Conservation (phyloP, 2,797 vertebrate genomes). For the Parambassis ranga region DNA sequence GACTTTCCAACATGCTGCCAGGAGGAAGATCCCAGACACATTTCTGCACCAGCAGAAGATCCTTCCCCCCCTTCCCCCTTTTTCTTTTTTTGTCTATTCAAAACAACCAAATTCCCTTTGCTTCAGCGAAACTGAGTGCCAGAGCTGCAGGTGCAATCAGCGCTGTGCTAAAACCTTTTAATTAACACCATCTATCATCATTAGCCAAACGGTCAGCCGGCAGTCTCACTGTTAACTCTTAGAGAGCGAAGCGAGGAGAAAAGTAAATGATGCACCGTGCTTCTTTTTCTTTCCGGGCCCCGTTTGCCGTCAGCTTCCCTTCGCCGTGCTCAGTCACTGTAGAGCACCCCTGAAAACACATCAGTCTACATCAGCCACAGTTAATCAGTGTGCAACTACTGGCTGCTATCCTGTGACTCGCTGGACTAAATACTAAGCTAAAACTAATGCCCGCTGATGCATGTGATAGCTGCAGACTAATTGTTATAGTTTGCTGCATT, state of each 20-base stretch:
- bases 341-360: constrained; percentile 60
- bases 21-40: constrained; percentile 8
- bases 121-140: constrained; percentile 46
- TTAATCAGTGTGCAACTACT: constrained; percentile 56
- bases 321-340: constrained; percentile 54
- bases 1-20: constrained; percentile 39
- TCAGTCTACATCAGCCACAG: constrained; percentile 68
- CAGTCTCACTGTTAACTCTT: constrained; percentile 77
- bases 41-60: constrained; percentile 32
- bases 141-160: constrained; percentile 79
- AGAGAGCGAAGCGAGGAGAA: constrained; percentile 57
- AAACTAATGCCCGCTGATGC: constrained; percentile 63
- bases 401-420: constrained; percentile 35
- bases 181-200: constrained; percentile 86
- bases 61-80: not conserved
- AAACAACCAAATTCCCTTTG: constrained; percentile 17
- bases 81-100: not conserved
- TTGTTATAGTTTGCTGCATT: constrained; percentile 49
- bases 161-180: constrained; percentile 79
- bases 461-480: constrained; percentile 59
- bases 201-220: constrained; percentile 79
- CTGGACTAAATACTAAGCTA: constrained; percentile 42
- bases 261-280: constrained; percentile 66
- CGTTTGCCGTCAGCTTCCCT: constrained; percentile 29
- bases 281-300: constrained; percentile 32